Percentiles rank a stretch among this genome's conserved stretches.
Conservation (phyloP, 2,888 invertebrate species). For the Trissolcus japonicus region DNA sequence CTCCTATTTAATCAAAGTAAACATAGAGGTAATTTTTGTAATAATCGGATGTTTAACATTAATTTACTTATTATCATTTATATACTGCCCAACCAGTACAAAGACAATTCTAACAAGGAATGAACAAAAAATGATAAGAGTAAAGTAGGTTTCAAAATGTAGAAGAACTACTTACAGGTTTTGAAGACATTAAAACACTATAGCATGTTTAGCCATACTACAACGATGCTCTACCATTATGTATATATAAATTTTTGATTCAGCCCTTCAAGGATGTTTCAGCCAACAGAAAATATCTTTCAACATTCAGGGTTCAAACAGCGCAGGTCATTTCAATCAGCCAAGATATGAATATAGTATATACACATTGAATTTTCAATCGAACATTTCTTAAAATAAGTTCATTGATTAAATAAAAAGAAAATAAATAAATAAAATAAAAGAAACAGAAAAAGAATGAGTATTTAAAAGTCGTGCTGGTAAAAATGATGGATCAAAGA, state of each 20-base stretch:
- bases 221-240: constrained; percentile 42
- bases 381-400: too few species aligned
- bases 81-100: background rate
- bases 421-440: too few species aligned
- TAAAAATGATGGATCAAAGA: too few species aligned
- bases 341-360: constrained; percentile 18
- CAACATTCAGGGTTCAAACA: constrained; percentile 27
- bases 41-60: background rate
- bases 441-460: too few species aligned
- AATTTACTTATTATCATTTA: constrained; percentile 1
- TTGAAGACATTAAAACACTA: constrained; percentile 37
- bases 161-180: constrained; percentile 43
- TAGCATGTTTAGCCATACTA: constrained; percentile 45
- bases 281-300: too few species aligned
- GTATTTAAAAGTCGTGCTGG: too few species aligned
- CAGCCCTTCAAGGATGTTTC: constrained; percentile 23
- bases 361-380: too few species aligned
- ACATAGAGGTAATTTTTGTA: constrained; percentile 5
- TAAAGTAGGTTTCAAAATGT: background rate
- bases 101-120: background rate
- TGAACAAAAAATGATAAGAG: background rate
- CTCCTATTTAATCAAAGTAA: constrained; percentile 80
- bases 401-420: too few species aligned
- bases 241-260: constrained; percentile 20
- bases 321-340: constrained; percentile 24